Evolutionary conservation across 2,888 invertebrate species (phyloP).

Genomic region (Caenorhabditis zanzibari): DNA sequence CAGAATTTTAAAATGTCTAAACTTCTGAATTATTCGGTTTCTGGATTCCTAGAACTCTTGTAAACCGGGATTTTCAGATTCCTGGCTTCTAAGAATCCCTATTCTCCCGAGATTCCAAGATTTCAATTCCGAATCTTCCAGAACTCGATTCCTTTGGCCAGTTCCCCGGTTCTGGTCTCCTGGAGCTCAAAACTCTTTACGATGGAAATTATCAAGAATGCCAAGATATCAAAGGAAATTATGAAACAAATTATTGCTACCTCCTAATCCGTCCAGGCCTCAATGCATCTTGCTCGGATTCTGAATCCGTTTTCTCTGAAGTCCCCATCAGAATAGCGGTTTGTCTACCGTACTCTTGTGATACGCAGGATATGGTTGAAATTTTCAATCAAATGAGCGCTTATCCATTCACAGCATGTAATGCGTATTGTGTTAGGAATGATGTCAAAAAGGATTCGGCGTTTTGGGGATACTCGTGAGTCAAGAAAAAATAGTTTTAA

Average conservation of each 20-base stretch:
- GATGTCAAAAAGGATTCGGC: conserved; percentile 29
- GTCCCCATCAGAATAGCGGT: conserved; percentile 10
- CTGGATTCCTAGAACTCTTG: too few relatives aligned
- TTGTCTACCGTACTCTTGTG: conserved; percentile 35
- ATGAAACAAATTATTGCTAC: conserved; percentile 53
- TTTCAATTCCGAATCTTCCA: conserved; percentile 33
- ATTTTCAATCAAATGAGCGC: conserved; percentile 32
- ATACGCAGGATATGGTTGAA: conserved; percentile 17
- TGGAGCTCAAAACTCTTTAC: conserved; percentile 23
- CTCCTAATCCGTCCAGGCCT: neutral
- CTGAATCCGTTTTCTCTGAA: neutral
- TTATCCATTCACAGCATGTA: conserved; percentile 23
- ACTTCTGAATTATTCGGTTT: too few relatives aligned
- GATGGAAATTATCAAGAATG: conserved; percentile 55
- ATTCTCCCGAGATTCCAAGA: too few relatives aligned
- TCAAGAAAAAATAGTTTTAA: neutral
- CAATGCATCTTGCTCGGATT: neutral
- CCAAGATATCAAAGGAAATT: conserved; percentile 21
- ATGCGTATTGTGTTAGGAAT: conserved; percentile 25
- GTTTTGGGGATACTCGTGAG: conserved; percentile 41
- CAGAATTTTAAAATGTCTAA: too few relatives aligned
- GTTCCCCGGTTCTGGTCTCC: conserved; percentile 23
- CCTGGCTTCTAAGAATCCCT: neutral
- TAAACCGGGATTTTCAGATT: too few relatives aligned
- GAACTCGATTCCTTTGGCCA: conserved; percentile 49